These are phyloP conservation scores for Bombyx mori DNA, from an alignment of 1,140 invertebrate species.

Conservation along the genomic window ASM3026992v2 NC_085111.1:12261501-12262000, in stretches of 20 bases:
- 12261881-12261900: constrained; percentile 85
- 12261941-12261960: constrained; percentile 62
- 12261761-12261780: constrained; percentile 22
- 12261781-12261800: constrained; percentile 28
- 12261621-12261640: constrained; percentile 26
- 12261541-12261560: constrained; percentile 19
- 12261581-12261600: constrained; percentile 58
- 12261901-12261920: constrained; percentile 76
- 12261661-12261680: constrained; percentile 26
- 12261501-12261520: constrained; percentile 50
- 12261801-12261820: constrained; percentile 28
- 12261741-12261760: constrained; percentile 23
- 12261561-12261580: constrained; percentile 44
- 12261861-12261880: constrained; percentile 89
- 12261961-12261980: constrained; percentile 79
- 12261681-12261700: constrained; percentile 35
- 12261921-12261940: constrained; percentile 50
- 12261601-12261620: constrained; percentile 32
- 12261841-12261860: constrained; percentile 65
- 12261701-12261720: constrained; percentile 32
- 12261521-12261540: constrained; percentile 30
- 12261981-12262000: constrained; percentile 77
- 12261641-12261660: constrained; percentile 32
- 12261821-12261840: constrained; percentile 23
- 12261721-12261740: constrained; percentile 15